phyloP scores from a whole-genome alignment of 1,140 invertebrate species.

The Bursaphelenchus mucronatus region DNA sequence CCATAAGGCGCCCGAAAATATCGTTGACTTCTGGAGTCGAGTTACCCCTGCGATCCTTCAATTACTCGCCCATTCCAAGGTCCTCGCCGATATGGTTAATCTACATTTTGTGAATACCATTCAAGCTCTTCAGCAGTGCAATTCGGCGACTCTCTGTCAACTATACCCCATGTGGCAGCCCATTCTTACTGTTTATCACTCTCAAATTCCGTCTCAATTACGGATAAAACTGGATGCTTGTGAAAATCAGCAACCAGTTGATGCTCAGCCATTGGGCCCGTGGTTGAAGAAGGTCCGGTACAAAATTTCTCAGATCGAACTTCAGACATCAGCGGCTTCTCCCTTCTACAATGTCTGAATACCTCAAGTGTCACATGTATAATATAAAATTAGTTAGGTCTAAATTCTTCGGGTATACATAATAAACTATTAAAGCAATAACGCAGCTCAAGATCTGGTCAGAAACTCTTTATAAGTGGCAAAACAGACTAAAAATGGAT shows the following conservation, averaged over 20 bases:
- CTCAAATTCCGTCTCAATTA: constrained; percentile 80
- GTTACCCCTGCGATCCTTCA: constrained; percentile 90
- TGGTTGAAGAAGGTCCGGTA: constrained; percentile 90
- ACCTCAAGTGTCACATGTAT: too few species aligned
- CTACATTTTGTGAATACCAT: constrained; percentile 89
- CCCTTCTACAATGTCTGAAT: constrained; percentile 76
- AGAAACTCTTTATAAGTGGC: too few species aligned
- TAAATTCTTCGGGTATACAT: too few species aligned
- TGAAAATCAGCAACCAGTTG: constrained; percentile 66
- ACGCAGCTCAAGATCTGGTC: too few species aligned
- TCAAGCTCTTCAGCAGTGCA: constrained; percentile 89
- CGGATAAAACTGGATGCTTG: constrained; percentile 82
- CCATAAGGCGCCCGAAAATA: constrained; percentile 72
- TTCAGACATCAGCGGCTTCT: constrained; percentile 85
- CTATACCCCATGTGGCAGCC: constrained; percentile 71
- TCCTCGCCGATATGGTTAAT: constrained; percentile 92
- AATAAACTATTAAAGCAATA: too few species aligned
- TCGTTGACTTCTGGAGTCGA: constrained; percentile 98
- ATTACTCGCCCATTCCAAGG: constrained; percentile 84
- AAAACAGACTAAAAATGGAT: too few species aligned
- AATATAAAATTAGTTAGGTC: too few species aligned
- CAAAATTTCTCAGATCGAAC: constrained; percentile 93
- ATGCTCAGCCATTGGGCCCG: constrained; percentile 62
- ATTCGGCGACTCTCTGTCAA: constrained; percentile 77
- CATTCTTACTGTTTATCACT: constrained; percentile 79